Conservation (phyloP, 1,140 invertebrate species). For the Solenopsis invicta region DNA sequence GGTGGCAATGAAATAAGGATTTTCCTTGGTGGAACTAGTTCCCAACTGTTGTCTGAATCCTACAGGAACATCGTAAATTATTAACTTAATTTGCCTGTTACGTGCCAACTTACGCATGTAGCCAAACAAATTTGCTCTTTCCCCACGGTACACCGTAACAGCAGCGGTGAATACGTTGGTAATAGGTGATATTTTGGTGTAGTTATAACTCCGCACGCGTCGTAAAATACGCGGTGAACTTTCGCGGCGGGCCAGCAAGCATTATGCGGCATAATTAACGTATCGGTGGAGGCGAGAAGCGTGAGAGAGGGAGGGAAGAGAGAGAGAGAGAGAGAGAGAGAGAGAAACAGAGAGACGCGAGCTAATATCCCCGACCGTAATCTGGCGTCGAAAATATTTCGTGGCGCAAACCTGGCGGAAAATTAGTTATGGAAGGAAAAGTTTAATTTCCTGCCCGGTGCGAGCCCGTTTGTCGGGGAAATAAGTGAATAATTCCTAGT, state of each 20-base stretch:
- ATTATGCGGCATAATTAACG: constrained; percentile 53
- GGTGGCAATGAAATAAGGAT: not conserved
- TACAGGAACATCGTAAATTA: constrained; percentile 11
- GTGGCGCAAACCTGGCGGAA: constrained; percentile 45
- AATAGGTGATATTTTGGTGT: constrained; percentile 32
- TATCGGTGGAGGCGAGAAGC: constrained; percentile 2
- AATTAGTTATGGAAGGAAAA: constrained; percentile 55
- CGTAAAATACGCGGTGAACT: constrained; percentile 33
- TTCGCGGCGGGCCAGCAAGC: constrained; percentile 8
- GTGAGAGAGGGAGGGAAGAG: not conserved
- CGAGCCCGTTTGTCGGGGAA: constrained; percentile 41
- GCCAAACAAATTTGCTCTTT: constrained; percentile 33
- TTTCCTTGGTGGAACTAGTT: constrained; percentile 5
- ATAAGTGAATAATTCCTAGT: constrained; percentile 42
- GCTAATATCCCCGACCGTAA: constrained; percentile 34
- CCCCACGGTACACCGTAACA: not conserved
- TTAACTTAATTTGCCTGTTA: constrained; percentile 26
- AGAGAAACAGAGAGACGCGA: not conserved
- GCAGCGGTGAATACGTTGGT: not conserved
- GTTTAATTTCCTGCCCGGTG: constrained; percentile 53
- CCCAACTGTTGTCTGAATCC: constrained; percentile 15
- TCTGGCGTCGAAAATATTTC: constrained; percentile 50
- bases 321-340: not conserved
- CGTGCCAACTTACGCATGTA: constrained; percentile 18
- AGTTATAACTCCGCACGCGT: constrained; percentile 23